Percentiles rank a stretch among this genome's conserved stretches.
phyloP scores from a whole-genome alignment of 37 sponge, comb jelly and placozoan genomes.

The Hormiphora californensis region DNA sequence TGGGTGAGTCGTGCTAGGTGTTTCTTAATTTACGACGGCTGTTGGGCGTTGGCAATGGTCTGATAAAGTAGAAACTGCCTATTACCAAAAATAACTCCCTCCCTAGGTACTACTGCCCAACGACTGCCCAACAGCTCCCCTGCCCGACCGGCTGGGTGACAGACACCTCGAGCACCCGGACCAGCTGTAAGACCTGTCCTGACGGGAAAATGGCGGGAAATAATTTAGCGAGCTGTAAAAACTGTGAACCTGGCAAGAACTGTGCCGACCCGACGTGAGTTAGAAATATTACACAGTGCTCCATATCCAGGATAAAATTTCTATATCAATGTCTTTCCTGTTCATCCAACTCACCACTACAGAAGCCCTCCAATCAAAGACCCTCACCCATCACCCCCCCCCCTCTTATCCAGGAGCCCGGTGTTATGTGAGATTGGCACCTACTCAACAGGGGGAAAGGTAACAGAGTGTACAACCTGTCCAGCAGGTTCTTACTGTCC shows the following conservation, averaged over 20 bases:
- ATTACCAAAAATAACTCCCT: not conserved
- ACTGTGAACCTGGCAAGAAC: not conserved
- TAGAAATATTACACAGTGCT: not conserved
- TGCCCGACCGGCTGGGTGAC: not conserved
- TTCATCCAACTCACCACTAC: too few relatives aligned
- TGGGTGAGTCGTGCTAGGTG: not conserved
- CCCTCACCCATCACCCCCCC: too few relatives aligned
- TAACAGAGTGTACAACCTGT: not conserved
- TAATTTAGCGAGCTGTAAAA: not conserved
- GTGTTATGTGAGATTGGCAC: not conserved
- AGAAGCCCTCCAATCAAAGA: too few relatives aligned
- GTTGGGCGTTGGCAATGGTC: too few relatives aligned
- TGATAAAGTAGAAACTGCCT: not conserved
- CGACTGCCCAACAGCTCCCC: not conserved
- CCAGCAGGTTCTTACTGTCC: not conserved
- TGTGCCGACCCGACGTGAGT: not conserved
- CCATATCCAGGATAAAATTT: too few relatives aligned
- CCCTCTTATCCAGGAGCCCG: not conserved
- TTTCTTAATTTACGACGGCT: not conserved
- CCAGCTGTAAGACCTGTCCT: not conserved
- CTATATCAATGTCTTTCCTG: too few relatives aligned
- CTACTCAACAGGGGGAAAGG: not conserved
- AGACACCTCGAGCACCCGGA: not conserved
- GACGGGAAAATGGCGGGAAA: not conserved
- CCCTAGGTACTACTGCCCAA: slow-evolving; percentile 24